These are phyloP conservation scores for Eleutherodactylus coqui DNA, from an alignment of 2,797 vertebrate species.

Conservation along the genomic window DNA sequence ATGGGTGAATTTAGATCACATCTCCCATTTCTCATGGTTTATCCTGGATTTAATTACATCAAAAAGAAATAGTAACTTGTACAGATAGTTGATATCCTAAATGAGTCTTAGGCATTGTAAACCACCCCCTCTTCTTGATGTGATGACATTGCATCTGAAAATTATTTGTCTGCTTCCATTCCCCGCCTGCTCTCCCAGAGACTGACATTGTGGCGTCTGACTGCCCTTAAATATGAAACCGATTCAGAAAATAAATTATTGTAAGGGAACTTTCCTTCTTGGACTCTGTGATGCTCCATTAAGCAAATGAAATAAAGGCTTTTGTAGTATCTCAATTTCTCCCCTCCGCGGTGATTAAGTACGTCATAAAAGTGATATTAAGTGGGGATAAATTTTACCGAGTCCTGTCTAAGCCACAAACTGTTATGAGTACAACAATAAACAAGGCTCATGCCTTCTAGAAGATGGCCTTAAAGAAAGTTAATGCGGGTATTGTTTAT, in stretches of 20 bases:
- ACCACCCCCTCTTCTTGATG: not conserved
- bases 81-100: not conserved
- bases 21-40: not conserved
- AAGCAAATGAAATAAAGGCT: slow-evolving; percentile 77
- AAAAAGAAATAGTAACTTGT: not conserved
- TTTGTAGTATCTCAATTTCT: slow-evolving; percentile 67
- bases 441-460: slow-evolving; percentile 66
- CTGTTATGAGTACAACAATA: slow-evolving; percentile 66
- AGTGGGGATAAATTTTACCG: slow-evolving; percentile 72
- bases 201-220: slow-evolving; percentile 53
- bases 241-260: slow-evolving; percentile 67
- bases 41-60: slow-evolving; percentile 1
- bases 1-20: not conserved
- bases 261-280: slow-evolving; percentile 66
- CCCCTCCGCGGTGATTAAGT: slow-evolving; percentile 72
- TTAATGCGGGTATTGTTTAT: not conserved
- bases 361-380: slow-evolving; percentile 74
- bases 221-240: slow-evolving; percentile 63
- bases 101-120: not conserved
- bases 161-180: slow-evolving; percentile 39
- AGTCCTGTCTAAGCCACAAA: slow-evolving; percentile 67
- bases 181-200: not conserved
- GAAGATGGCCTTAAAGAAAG: slow-evolving; percentile 11
- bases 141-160: not conserved
- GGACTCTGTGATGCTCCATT: slow-evolving; percentile 67